Base-by-base conservation (phyloP, 2,888 invertebrate species). In the Agrilus biguttatus region DNA sequence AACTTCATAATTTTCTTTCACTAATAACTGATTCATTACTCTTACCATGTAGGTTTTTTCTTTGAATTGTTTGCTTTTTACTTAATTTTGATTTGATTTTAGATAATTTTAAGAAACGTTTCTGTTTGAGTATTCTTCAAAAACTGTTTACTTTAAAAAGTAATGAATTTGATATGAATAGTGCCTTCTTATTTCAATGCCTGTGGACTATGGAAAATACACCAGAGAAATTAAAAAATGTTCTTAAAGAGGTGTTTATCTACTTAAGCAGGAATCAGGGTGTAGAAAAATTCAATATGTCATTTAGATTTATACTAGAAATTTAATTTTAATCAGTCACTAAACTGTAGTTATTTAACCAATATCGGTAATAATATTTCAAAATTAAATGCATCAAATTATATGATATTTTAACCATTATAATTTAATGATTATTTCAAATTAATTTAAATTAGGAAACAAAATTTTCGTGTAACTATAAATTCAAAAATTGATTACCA, bases 131-230 rank as follows among this genome's bases (percentile, higher is more conserved):
- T 10, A 38, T 43, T 3, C 23, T 47, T 28, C 21, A 33, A 28
- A 45, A 40, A 38, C 17, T 47, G 13, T 10, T 47, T 13, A 19
- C 28, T 21, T 23, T 43, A 13, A 19, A 47, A 33, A n/a, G 12
- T 33, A 19, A 37, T 34, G 36, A 45, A 39, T 45, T 34, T 36
- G 43, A 43, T 36, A 33, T 43, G 12, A 36, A 43, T 10, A 34
- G 41, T 40, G 32, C 43, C 2, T 45, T 43, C 19, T 33, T 36
- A 14, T 45, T 44, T 39, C 47, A 47, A 37, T 35, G 43, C 33
- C 19, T 39, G 8, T 47, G 47, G 47, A 40, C 36, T 38, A 41
- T 42, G 2, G 19, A 33, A 12, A 38, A 19, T 17, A 40, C 44
- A 2, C 14, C 33, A 33, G 35, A 21, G 13, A 40, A 42, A 13